Evolutionary conservation across 2,113 vertebrate species (phyloP), one percentile per base, ranked within the genome.

Genomic region (Peromyscus leucopus): DNA sequence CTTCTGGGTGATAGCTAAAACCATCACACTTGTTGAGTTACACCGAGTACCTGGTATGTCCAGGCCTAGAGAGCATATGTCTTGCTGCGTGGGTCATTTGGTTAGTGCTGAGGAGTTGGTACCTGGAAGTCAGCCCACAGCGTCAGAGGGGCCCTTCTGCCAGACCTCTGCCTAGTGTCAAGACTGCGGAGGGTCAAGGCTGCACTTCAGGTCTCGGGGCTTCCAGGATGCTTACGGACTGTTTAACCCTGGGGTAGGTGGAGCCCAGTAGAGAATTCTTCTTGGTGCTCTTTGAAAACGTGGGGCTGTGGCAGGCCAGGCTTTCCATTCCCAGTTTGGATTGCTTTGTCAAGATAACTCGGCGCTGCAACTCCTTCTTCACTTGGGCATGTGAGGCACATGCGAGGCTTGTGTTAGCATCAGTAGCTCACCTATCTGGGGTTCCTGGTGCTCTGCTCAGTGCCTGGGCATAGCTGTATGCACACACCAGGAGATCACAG

Each of bases 11-110:
- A 65, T 3, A 59, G 57, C 26, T 28, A 21, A 3, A 67, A 63
- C 4, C 28, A 31, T 75, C 48, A 75, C 86, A 46, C 79, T 90
- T 59, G 69, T 79, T 85, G 79, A 84, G 83, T 95, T 95, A 88
- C 5, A 48, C 65, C 55, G 76, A 48, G n/a, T 16, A 33, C 72
- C 46, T 46, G 17, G 61, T 36, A 39, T 16, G 67, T 39, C 80
- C 75, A 71, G 39, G 80, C 86, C 83, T 76, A 67, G 8, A 89
- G 39, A 39, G 22, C 24, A 8, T 39, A 31, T 74, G 48, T 61
- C 76, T 93, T 13, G 31, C 42, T 22, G 31, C 57, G 36, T 79
- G 65, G 78, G 51, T 33, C 80, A 71, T 63, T 71, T 59, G 13
- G 36, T 88, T 31, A n/a, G 75, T 24, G 19, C 46, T 65, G 42